Conservation (phyloP, 2,113 vertebrate genomes). For the Clarias gariepinus region DNA sequence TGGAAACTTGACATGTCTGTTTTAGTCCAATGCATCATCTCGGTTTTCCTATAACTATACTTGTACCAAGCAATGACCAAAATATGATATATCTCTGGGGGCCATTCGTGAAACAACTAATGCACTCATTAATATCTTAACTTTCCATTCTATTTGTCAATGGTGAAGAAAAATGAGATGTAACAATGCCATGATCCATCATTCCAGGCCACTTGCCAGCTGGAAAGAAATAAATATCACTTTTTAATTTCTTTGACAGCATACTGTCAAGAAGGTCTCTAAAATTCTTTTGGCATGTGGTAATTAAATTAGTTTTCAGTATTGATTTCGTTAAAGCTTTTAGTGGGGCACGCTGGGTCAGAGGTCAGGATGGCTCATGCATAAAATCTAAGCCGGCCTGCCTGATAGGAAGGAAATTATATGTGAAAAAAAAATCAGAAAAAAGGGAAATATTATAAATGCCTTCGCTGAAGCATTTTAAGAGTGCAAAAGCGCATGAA, state of each 20-base stretch:
- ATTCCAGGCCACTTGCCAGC: neutral
- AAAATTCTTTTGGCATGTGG: constrained; percentile 24
- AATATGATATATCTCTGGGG: constrained; percentile 5
- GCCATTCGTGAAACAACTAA: neutral
- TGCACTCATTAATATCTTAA: constrained; percentile 22
- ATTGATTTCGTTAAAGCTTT: constrained; percentile 44
- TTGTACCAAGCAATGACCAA: neutral
- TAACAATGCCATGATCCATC: neutral
- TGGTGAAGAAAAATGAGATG: neutral
- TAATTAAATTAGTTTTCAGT: constrained; percentile 43
- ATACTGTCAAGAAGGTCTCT: neutral
- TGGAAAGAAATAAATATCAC: constrained; percentile 3
- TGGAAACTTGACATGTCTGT: neutral
- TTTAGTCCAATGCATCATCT: neutral
- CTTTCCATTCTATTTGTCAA: constrained; percentile 3
- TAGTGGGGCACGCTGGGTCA: constrained; percentile 14
- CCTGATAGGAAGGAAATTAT: neutral
- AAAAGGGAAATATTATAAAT: too few relatives aligned
- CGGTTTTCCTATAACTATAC: neutral
- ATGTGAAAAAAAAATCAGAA: neutral
- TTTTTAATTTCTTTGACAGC: neutral
- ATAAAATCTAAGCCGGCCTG: constrained; percentile 18
- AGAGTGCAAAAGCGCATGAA: neutral
- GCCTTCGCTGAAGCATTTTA: neutral
- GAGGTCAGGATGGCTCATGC: constrained; percentile 14